A percentile compares a stretch with the other conserved stretches of the same genome.
Evolutionary conservation across 1,140 invertebrate genomes (phyloP).

Genomic region (Drosophila pruinosa): DNA sequence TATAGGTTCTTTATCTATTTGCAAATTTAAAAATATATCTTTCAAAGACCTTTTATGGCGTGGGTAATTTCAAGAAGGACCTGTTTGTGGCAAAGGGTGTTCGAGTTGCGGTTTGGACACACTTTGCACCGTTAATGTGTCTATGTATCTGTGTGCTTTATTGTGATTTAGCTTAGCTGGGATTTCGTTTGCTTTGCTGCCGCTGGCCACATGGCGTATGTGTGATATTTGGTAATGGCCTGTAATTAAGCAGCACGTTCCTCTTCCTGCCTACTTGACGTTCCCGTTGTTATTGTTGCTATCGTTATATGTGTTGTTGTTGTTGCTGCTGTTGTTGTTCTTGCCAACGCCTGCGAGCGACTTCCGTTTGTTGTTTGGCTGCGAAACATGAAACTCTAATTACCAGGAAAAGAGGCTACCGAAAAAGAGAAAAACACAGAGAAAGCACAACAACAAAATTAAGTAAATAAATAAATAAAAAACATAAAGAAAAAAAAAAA

Average conservation of each 20-base stretch:
- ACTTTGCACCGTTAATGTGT: background rate
- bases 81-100: background rate
- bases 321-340: constrained; percentile 13
- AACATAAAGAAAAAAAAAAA: background rate
- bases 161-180: constrained; percentile 32
- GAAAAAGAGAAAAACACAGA: constrained; percentile 1
- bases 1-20: too few species aligned
- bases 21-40: too few species aligned
- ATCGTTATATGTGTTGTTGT: too few species aligned
- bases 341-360: constrained; percentile 59
- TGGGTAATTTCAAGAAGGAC: too few species aligned
- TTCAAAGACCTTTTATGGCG: too few species aligned
- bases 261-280: constrained; percentile 16
- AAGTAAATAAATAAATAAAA: constrained; percentile 16
- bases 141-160: constrained; percentile 11
- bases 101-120: background rate
- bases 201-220: constrained; percentile 60
- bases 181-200: constrained; percentile 1
- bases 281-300: constrained; percentile 12
- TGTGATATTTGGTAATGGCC: constrained; percentile 76
- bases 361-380: constrained; percentile 60
- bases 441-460: background rate
- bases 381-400: constrained; percentile 76
- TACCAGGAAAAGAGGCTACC: constrained; percentile 56
- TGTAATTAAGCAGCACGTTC: constrained; percentile 73